Base-by-base conservation (phyloP, 2,113 vertebrate genomes). In the Perca fluviatilis region DNA sequence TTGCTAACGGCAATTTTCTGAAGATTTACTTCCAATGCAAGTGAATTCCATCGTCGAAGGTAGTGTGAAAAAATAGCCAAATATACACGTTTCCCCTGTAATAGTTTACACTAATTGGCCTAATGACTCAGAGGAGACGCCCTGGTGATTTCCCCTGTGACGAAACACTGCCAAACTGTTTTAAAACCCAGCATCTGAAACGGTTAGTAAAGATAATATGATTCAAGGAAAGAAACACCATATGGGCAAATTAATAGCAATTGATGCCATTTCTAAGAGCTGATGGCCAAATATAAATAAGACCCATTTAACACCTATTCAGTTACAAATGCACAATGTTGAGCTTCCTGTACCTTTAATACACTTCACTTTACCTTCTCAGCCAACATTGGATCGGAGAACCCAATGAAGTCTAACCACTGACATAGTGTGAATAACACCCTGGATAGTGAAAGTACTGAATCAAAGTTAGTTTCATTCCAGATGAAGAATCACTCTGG, bases 381-480 rank as follows among this genome's bases (percentile, higher is more conserved):
- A 56, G 21, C 5, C 51, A 71, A 36, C 53, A 23, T 11, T 18
- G 53, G 64, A 80, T 10, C 1, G 6, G 60, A 53, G 54, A 74
- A 85, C 12, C 71, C 77, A 65, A 21, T 85, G 83, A 65, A 60
- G 53, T 76, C 70, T 80, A 36, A 75, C 51, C 60, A 66, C 47
- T 80, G 83, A 66, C 60, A 76, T 16, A 30, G 72, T 76, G 72
- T 77, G 73, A 86, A 43, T 57, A 73, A 73, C 67, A 77, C 54
- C n/a, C 68, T 50, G 56, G 50, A 63, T 0, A 43, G 77, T 53
- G 2, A 75, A 70, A 33, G 77, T 75, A 70, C 65, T 70, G 65
- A 50, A 75, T 65, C 82, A 69, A 43, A 85, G 60, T 71, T 65
- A 71, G 65, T 85, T 85, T 60, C 46, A 71, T 74, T 80, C 65